Evolutionary conservation across 30 jellyfish, hydroid and myxozoan species (phyloP), one percentile per base, ranked within the genome.

Genomic region (Rhopilema esculentum): DNA sequence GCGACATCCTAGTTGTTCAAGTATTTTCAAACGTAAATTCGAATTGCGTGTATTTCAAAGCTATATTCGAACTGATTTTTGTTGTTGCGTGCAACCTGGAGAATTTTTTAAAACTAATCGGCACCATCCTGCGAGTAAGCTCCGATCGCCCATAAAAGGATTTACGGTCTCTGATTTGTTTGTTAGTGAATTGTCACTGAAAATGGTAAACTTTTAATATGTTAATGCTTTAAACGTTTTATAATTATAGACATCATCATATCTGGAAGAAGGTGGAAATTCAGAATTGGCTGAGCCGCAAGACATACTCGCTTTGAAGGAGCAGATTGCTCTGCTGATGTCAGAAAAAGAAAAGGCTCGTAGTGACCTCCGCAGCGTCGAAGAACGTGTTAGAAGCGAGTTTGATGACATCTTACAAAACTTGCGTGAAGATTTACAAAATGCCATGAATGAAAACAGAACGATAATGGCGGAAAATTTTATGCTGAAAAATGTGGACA

Each of bases 341-440:
- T 24, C 90, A 7, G 81, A 57, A 48, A 31, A 20, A 17, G 61
- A 23, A 50, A 72, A 78, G 21, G 25, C 78, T 65, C 80, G 68
- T 27, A 33, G 20, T 8, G 27, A 72, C 18, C 23, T 17, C 23
- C 63, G 66, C 0, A 51, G n/a, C 7, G 12, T 63, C 16, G 92
- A 83, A 27, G 1, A 26, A 12, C 28, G 31, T 27, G 92, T 83
- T 21, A 85, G 92, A 19, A 84, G 66, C 26, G 91, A 86, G 1
- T 94, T 69, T 66, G 97, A 94, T 40, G 96, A 89, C 71, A 94
- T 89, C 26, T 75, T 89, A 74, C 82, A 76, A 52, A 90, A 85
- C 49, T 68, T 94, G 21, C 85, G 99, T 17, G 99, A 86, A 66
- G 99, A 94, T 67, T 27, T 94, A 66, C 87, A 79, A 32, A 65